Base-by-base conservation (phyloP, 2,797 vertebrate species). In the Naso thynnoides region DNA sequence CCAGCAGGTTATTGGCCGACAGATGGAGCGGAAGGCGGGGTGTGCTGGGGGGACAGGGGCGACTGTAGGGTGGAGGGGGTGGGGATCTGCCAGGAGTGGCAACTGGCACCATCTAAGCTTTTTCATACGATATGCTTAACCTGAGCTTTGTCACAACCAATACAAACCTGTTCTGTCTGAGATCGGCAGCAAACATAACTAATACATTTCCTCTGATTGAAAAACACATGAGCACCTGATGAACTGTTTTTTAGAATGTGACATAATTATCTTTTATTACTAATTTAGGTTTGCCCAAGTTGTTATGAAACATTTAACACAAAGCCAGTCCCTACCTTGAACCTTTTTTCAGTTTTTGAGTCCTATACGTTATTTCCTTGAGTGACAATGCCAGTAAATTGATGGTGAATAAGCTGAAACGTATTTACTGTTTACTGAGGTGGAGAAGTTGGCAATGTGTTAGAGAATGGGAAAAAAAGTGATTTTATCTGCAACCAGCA, bases 1-100 rank as follows among this genome's bases (percentile, higher is more conserved):
- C 79, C 91, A 89, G 92, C 88, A 91, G 92, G 91, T 94, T 94
- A 93, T 92, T 91, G 90, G 87, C 86, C 78, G 78, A 92, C 94
- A 95, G 94, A 95, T 95, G 94, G 94, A 90, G 80, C 64, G 72
- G 91, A 91, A 90, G 88, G 89, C 61, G 75, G 87, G 80, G 81
- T 75, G 90, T 81, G 65, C 72, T 76, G 75, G 61, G 52, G 70
- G 60, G 64, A 63, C 60, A 49, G 78, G 86, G 80, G 78, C 56
- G 62, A 71, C 77, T 70, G 78, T 80, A 63, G 60, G 64, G 70
- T 75, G 78, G 84, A 70, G 54, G 65, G 71, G 75, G 78, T 75
- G 52, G 76, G 64, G 74, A 69, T 78, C 77, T 89, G 84, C 82
- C 73, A 86, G 77, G 73, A 72, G 81, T 65, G 63, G 70, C 73